Evolutionary conservation across 35 echinoderm and acorn worm species (phyloP).

Genomic region (Amphiura filiformis): DNA sequence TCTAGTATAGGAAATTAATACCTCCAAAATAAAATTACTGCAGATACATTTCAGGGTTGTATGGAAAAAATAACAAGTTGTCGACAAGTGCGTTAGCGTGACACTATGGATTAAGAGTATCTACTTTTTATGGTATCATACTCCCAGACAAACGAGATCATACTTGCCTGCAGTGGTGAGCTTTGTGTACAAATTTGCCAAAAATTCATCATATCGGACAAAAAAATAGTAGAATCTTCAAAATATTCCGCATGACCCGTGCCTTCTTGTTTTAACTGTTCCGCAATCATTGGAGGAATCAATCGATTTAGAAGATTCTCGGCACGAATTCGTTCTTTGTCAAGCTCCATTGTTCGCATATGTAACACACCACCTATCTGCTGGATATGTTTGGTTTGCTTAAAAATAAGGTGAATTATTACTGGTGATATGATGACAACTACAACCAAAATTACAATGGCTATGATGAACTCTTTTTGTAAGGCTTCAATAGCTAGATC

Average conservation of each 20-base stretch:
- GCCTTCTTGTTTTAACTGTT: conserved; percentile 41
- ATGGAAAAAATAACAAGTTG: too few species aligned
- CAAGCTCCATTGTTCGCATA: conserved; percentile 26
- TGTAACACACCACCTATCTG: conserved; percentile 6
- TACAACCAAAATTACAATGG: neutral
- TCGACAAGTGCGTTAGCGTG: too few species aligned
- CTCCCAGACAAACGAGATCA: too few species aligned
- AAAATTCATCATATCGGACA: conserved; percentile 71
- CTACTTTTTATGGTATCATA: too few species aligned
- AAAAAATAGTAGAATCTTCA: conserved; percentile 66
- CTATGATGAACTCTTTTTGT: neutral
- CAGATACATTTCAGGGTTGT: too few species aligned
- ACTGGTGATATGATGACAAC: conserved; percentile 27
- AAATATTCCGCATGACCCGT: conserved; percentile 45
- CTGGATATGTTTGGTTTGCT: conserved; percentile 44
- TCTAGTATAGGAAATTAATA: too few species aligned
- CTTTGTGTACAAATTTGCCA: conserved; percentile 48
- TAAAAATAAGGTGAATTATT: conserved; percentile 38
- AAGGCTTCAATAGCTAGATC: neutral
- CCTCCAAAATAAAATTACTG: too few species aligned
- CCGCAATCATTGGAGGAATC: conserved; percentile 49
- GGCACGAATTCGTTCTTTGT: conserved; percentile 38
- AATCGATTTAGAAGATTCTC: conserved; percentile 64
- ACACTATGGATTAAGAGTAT: too few species aligned
- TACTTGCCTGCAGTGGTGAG: conserved; percentile 61